Evolutionary conservation across 2,797 vertebrate genomes (phyloP).

Genomic region (Scarus forsteni): DNA sequence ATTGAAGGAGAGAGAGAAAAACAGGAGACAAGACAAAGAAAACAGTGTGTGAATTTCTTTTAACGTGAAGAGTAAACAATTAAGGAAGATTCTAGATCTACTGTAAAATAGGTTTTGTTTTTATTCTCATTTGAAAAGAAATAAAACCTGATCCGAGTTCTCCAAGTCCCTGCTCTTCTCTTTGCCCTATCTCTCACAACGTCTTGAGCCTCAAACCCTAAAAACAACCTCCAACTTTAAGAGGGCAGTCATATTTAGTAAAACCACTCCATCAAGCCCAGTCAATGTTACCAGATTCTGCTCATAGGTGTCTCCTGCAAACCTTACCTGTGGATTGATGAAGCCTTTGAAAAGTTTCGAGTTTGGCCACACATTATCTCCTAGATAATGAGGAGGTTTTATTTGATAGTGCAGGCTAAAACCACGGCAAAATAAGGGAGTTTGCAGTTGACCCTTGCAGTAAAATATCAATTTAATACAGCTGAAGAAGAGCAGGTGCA

Average conservation of each 20-base stretch:
- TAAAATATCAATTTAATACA: slow-evolving; percentile 19
- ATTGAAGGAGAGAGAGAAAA: slow-evolving; percentile 45
- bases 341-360: neutral
- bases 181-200: slow-evolving; percentile 9
- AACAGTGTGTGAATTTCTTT: slow-evolving; percentile 56
- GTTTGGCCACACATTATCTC: neutral
- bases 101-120: slow-evolving; percentile 53
- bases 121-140: slow-evolving; percentile 45
- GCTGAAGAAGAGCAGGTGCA: slow-evolving; percentile 49
- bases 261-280: slow-evolving; percentile 29
- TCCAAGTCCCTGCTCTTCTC: slow-evolving; percentile 25
- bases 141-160: slow-evolving; percentile 52
- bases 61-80: slow-evolving; percentile 67
- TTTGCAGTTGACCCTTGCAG: slow-evolving; percentile 12
- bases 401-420: slow-evolving; percentile 19
- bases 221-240: slow-evolving; percentile 11
- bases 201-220: slow-evolving; percentile 16
- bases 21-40: slow-evolving; percentile 64
- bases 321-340: slow-evolving; percentile 15
- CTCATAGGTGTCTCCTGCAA: slow-evolving; percentile 19
- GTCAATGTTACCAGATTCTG: slow-evolving; percentile 28
- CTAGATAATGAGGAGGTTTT: slow-evolving; percentile 5
- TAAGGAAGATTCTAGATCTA: slow-evolving; percentile 73
- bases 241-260: slow-evolving; percentile 5
- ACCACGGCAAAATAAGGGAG: slow-evolving; percentile 21